phyloP scores from a whole-genome alignment of 2,113 vertebrate species.

The Grallaria varia region DNA sequence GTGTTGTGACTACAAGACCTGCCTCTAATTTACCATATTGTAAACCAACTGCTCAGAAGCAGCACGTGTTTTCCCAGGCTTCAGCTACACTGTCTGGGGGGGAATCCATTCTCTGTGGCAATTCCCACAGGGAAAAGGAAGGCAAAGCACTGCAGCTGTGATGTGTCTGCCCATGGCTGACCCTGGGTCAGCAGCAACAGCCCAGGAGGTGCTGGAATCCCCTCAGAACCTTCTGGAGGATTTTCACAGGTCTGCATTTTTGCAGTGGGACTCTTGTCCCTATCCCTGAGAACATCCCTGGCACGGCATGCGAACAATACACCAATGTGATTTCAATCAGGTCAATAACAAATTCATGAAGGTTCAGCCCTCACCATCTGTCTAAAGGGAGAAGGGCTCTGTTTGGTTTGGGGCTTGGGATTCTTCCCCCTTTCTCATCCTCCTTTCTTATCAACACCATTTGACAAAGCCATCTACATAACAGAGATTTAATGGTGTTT shows the following conservation, averaged over 20 bases:
- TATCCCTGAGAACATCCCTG: neutral
- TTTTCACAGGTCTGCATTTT: constrained; percentile 25
- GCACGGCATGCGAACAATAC: constrained; percentile 15
- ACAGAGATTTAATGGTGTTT: constrained; percentile 24
- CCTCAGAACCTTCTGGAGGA: constrained; percentile 2
- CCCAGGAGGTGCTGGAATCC: constrained; percentile 47
- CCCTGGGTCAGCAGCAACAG: constrained; percentile 9
- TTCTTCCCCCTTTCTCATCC: neutral
- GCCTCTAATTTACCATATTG: neutral
- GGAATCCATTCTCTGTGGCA: neutral
- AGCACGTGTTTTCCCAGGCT: constrained; percentile 19
- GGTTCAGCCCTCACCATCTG: constrained; percentile 66
- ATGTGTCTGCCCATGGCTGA: constrained; percentile 25
- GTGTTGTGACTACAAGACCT: neutral
- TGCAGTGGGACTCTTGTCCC: neutral
- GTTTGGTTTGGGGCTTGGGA: neutral
- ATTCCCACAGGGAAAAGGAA: constrained; percentile 31
- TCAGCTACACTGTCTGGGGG: neutral
- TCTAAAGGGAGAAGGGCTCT: neutral
- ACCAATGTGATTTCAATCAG: constrained; percentile 62
- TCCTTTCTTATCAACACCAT: constrained; percentile 19
- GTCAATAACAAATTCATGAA: constrained; percentile 64
- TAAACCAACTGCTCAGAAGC: neutral
- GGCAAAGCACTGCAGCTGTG: neutral
- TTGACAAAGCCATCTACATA: constrained; percentile 31